These are phyloP conservation scores for Setipinna tenuifilis DNA, from an alignment of 2,797 vertebrate species.

Conservation along the genomic window DNA sequence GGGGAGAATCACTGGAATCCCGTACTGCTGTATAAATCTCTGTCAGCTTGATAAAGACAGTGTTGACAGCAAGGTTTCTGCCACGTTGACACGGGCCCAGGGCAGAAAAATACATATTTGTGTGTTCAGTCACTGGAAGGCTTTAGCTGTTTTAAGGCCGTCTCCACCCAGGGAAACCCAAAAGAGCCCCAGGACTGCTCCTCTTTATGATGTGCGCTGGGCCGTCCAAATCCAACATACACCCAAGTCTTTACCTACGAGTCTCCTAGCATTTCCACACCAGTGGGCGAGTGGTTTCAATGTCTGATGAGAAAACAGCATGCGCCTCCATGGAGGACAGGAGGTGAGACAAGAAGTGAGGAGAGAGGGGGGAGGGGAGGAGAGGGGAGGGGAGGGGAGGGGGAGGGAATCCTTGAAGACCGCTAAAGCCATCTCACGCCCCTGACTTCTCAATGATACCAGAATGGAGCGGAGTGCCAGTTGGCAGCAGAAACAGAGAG, in stretches of 20 bases:
- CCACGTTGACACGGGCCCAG: slow-evolving; percentile 64
- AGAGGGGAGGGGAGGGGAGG: slow-evolving; percentile 55
- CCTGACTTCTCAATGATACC: slow-evolving; percentile 58
- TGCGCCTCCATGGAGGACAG: slow-evolving; percentile 63
- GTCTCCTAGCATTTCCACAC: slow-evolving; percentile 62
- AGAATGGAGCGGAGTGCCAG: slow-evolving; percentile 59
- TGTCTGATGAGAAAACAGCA: slow-evolving; percentile 72
- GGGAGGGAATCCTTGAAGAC: slow-evolving; percentile 62
- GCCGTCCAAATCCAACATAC: slow-evolving; percentile 63
- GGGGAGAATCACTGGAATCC: slow-evolving; percentile 65
- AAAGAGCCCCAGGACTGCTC: slow-evolving; percentile 67
- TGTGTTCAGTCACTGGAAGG: slow-evolving; percentile 46
- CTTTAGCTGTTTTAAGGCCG: slow-evolving; percentile 70
- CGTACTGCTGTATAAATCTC: slow-evolving; percentile 73
- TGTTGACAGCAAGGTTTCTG: slow-evolving; percentile 76
- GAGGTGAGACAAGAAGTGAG: slow-evolving; percentile 51
- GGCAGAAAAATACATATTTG: slow-evolving; percentile 75
- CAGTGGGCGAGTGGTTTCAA: slow-evolving; percentile 61
- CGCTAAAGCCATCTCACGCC: slow-evolving; percentile 64
- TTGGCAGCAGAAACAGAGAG: slow-evolving; percentile 56
- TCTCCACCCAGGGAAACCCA: slow-evolving; percentile 72
- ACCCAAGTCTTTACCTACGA: slow-evolving; percentile 64
- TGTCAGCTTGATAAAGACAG: slow-evolving; percentile 73
- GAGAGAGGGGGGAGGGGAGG: slow-evolving; percentile 40
- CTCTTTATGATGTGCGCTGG: slow-evolving; percentile 67